These are phyloP conservation scores for Argyra leucocephala DNA, from an alignment of 2,888 invertebrate species.

Conservation along the genomic window DNA sequence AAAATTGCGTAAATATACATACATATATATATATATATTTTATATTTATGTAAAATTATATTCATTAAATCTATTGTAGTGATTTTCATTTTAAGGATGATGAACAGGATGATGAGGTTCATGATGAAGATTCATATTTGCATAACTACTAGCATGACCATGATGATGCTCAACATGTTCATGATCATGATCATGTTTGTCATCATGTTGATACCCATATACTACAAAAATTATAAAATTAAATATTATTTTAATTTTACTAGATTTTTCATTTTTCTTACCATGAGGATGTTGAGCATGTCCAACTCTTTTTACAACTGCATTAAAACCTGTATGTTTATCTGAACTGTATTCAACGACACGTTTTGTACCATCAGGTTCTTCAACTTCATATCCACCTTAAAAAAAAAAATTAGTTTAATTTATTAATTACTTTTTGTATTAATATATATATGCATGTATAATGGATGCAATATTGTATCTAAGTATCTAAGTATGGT, in stretches of 20 bases:
- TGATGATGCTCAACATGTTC: conserved; percentile 8
- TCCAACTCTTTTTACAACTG: conserved; percentile 45
- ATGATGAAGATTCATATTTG: conserved; percentile 7
- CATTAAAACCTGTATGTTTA: conserved; percentile 46
- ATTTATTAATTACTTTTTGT: no score
- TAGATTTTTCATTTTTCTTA: neutral
- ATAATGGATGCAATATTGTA: no score
- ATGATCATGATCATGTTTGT: neutral
- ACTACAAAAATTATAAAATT: neutral
- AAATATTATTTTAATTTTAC: neutral
- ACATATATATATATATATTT: no score
- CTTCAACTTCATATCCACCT: conserved; percentile 44
- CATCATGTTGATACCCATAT: neutral
- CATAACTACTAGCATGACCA: conserved; percentile 10
- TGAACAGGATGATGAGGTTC: neutral
- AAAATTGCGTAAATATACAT: no score
- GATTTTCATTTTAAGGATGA: neutral
- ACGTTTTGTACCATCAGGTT: conserved; percentile 46
- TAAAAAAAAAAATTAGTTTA: no score
- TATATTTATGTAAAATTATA: no score
- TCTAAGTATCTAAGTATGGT: no score
- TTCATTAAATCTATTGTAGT: no score
- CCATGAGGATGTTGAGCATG: conserved; percentile 36
- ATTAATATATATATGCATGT: no score
- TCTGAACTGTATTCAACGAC: conserved; percentile 46